Evolutionary conservation across 2,797 vertebrate species (phyloP).

Genomic region (Hoplostethus mediterraneus): DNA sequence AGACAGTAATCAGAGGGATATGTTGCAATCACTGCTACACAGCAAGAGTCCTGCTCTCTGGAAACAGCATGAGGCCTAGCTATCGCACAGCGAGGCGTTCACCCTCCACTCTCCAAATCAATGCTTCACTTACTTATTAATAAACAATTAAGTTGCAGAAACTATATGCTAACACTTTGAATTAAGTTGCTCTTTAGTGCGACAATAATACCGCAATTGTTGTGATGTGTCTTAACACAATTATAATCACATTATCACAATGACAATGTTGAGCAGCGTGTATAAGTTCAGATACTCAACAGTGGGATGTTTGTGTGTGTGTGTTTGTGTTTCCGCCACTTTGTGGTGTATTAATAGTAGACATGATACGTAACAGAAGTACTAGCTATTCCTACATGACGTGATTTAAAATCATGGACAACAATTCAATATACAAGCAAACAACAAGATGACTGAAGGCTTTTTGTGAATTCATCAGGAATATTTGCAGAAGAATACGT

Average conservation of each 20-base stretch:
- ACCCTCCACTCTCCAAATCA: constrained; percentile 78
- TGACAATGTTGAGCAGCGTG: neutral
- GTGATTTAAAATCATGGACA: neutral
- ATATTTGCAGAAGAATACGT: neutral
- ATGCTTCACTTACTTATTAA: constrained; percentile 78
- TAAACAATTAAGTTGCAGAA: constrained; percentile 80
- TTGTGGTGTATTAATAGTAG: neutral
- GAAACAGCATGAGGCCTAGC: constrained; percentile 71
- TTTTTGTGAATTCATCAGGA: neutral
- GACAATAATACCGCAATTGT: constrained; percentile 39
- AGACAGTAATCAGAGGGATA: constrained; percentile 84
- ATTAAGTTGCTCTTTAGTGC: constrained; percentile 57
- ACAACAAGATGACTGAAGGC: neutral
- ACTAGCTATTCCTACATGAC: neutral
- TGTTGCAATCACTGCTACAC: constrained; percentile 84
- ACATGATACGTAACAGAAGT: neutral
- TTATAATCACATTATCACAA: constrained; percentile 31
- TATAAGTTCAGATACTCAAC: no score
- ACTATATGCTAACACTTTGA: constrained; percentile 77
- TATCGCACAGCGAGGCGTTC: constrained; percentile 71
- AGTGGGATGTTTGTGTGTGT: neutral
- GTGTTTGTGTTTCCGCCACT: neutral
- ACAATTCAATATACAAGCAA: neutral
- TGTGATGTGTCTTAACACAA: constrained; percentile 47
- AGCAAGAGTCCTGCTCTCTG: constrained; percentile 76